Evolutionary conservation across 2,113 vertebrate species (phyloP).

Genomic region (Australoheros scitulus): DNA sequence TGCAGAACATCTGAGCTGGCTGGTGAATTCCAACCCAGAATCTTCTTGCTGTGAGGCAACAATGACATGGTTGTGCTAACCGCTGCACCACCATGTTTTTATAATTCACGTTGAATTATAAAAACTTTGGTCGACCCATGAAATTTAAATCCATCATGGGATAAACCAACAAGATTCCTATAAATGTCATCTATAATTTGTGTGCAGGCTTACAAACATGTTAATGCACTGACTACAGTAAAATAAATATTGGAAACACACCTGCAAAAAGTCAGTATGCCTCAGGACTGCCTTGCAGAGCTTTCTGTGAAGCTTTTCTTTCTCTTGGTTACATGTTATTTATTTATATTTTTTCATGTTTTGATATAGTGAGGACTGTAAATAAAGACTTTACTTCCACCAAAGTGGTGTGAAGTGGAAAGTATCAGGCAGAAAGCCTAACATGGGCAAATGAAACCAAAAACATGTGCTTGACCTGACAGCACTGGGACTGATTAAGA

Average conservation of each 20-base stretch:
- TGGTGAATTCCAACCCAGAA: neutral
- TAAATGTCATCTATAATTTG: fast-evolving
- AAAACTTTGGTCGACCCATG: neutral
- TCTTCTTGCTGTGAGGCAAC: neutral
- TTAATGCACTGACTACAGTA: too few species aligned
- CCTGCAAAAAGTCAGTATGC: too few species aligned
- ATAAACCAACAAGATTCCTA: neutral
- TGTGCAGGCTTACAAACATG: neutral
- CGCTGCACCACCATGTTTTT: neutral
- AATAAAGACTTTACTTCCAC: fast-evolving
- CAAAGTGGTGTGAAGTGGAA: neutral
- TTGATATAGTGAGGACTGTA: neutral
- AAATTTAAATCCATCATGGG: neutral
- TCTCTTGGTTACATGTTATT: neutral
- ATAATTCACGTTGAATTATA: neutral
- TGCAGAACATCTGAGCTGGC: neutral
- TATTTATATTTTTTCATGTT: neutral
- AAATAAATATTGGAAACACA: too few species aligned
- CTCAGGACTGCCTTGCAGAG: too few species aligned
- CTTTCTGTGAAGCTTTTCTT: too few species aligned
- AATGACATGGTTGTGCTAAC: neutral
- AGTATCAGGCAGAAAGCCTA: neutral
- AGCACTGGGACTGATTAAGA: neutral
- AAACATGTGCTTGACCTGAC: too few species aligned
- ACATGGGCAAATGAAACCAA: neutral